phyloP scores from a whole-genome alignment of 2,797 vertebrate species.

The Pangasius krempfi region DNA sequence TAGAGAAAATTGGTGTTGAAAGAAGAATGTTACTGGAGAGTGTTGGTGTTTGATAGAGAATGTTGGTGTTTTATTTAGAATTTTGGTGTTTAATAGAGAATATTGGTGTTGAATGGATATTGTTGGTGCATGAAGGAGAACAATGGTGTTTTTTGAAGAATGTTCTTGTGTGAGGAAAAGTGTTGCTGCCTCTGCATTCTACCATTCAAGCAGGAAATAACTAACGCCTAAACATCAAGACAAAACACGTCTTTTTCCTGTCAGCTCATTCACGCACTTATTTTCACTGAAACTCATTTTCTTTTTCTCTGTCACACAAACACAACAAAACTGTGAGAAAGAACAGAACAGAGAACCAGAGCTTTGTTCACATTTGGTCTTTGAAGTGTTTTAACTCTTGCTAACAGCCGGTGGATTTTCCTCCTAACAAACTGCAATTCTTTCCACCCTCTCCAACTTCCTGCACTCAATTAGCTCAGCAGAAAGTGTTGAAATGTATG shows the following conservation, averaged over 20 bases:
- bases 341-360: neutral
- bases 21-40: neutral
- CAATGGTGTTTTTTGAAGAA: neutral
- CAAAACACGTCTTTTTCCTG: neutral
- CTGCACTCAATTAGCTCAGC: neutral
- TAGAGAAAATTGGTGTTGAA: neutral
- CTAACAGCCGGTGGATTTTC: neutral
- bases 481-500: neutral
- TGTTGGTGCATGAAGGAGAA: neutral
- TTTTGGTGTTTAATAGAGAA: neutral
- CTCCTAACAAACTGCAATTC: slow-evolving; percentile 11
- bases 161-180: neutral
- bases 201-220: neutral
- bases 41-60: neutral
- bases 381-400: slow-evolving; percentile 14
- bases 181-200: neutral
- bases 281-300: neutral
- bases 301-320: slow-evolving; percentile 2
- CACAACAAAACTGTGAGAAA: neutral
- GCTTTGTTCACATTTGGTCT: neutral
- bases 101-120: neutral
- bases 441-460: neutral
- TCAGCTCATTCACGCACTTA: neutral
- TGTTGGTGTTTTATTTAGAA: neutral
- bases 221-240: neutral